Conservation (phyloP, 2,113 vertebrate genomes). For the Accipiter virgatus region DNA sequence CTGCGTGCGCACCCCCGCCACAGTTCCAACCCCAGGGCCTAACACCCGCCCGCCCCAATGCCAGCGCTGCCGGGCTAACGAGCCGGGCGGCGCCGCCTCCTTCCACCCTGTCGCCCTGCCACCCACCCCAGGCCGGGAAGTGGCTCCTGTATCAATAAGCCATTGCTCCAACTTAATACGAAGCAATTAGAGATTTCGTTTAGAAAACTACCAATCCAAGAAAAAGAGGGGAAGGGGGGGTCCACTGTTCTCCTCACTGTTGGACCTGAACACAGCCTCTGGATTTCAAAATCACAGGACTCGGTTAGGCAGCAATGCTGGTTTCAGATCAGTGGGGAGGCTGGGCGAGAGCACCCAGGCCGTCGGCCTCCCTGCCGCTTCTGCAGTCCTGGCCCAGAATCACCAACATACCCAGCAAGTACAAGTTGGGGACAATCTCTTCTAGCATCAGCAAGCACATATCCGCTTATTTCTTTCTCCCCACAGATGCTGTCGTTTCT, state of each 20-base stretch:
- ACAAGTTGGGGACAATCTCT: accelerated
- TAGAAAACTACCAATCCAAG: not conserved
- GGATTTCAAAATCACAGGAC: not conserved
- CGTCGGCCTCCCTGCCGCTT: accelerated
- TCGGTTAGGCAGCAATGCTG: not conserved
- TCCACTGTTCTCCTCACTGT: accelerated
- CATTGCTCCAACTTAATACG: accelerated
- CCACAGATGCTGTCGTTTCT: not conserved
- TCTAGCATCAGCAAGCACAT: accelerated
- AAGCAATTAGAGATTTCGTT: not conserved
- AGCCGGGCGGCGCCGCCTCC: accelerated
- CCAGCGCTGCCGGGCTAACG: not conserved
- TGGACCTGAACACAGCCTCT: not conserved
- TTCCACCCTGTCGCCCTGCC: accelerated
- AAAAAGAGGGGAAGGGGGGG: not conserved
- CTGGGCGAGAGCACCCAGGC: not conserved
- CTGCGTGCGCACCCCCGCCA: accelerated
- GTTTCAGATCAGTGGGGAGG: not conserved
- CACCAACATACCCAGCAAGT: accelerated
- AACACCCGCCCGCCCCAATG: accelerated
- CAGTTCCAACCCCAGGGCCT: accelerated
- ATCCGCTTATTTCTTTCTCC: not conserved
- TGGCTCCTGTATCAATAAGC: not conserved
- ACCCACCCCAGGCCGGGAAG: accelerated
- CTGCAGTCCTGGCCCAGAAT: not conserved